Evolutionary conservation across 2,113 vertebrate genomes (phyloP).

Genomic region (Okapia johnstoni): DNA sequence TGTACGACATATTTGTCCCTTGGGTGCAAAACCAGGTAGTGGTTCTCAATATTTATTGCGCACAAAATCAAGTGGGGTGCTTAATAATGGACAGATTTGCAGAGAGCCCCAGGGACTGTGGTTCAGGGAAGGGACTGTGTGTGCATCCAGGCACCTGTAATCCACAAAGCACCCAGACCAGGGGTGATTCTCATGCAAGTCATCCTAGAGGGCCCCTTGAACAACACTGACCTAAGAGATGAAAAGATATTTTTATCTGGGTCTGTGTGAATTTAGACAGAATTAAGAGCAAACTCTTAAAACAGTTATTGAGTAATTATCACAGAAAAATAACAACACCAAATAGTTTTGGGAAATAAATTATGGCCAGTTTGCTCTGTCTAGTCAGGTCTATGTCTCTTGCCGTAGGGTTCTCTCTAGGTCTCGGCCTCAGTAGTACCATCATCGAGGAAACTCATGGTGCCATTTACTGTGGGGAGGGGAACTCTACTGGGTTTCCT

Average conservation of each 20-base stretch:
- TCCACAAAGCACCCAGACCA: neutral
- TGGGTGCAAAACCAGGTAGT: neutral
- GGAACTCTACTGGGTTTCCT: neutral
- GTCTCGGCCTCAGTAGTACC: neutral
- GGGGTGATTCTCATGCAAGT: neutral
- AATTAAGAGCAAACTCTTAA: neutral
- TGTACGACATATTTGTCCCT: neutral
- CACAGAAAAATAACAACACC: neutral
- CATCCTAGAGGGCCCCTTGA: neutral
- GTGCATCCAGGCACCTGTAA: neutral
- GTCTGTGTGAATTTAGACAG: neutral
- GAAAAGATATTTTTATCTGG: neutral
- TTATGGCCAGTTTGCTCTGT: neutral
- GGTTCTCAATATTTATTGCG: neutral
- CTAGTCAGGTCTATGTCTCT: neutral
- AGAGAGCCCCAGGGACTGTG: neutral
- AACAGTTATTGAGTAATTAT: neutral
- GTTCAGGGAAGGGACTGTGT: fast-evolving
- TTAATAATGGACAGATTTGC: neutral
- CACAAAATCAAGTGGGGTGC: neutral
- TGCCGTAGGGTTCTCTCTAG: neutral
- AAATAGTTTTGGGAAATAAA: neutral
- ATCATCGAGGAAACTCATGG: neutral
- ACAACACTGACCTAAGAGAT: neutral
- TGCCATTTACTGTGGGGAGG: too few species aligned